Evolutionary conservation across 2,888 invertebrate genomes (phyloP).

Genomic region (Cephus rjabovi): DNA sequence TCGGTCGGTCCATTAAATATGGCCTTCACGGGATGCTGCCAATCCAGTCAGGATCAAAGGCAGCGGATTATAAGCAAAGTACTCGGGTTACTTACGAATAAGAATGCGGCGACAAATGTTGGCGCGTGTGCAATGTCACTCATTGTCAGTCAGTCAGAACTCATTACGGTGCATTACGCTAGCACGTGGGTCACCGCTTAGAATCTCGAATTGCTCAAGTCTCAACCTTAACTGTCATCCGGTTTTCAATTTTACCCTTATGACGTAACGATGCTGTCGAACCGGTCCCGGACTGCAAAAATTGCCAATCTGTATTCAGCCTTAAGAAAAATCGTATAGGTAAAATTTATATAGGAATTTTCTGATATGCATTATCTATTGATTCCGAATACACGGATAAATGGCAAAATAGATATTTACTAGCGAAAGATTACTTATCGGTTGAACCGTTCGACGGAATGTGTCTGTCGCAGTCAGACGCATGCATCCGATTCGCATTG

Average conservation of each 20-base stretch:
- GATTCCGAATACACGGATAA: not conserved
- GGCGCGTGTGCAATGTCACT: constrained; percentile 3
- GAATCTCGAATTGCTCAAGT: not conserved
- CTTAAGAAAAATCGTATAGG: not conserved
- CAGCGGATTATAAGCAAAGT: not conserved
- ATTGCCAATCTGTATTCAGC: not conserved
- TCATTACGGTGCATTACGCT: not conserved
- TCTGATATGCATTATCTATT: not conserved
- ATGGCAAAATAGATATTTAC: not conserved
- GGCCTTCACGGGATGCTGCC: not conserved
- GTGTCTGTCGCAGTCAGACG: not conserved
- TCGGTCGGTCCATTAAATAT: constrained; percentile 2
- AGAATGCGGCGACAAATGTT: constrained; percentile 3
- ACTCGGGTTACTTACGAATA: not conserved
- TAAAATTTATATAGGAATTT: not conserved
- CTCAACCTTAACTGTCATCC: constrained; percentile 2
- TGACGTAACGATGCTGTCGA: not conserved
- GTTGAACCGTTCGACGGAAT: not conserved
- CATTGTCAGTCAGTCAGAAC: not conserved
- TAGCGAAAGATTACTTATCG: too few species aligned
- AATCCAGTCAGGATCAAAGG: not conserved
- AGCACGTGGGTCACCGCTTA: not conserved
- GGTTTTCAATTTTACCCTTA: not conserved
- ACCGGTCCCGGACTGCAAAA: not conserved
- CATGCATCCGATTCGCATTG: not conserved